Conservation (phyloP, 2,113 vertebrate species). For the Tupaia chinensis region DNA sequence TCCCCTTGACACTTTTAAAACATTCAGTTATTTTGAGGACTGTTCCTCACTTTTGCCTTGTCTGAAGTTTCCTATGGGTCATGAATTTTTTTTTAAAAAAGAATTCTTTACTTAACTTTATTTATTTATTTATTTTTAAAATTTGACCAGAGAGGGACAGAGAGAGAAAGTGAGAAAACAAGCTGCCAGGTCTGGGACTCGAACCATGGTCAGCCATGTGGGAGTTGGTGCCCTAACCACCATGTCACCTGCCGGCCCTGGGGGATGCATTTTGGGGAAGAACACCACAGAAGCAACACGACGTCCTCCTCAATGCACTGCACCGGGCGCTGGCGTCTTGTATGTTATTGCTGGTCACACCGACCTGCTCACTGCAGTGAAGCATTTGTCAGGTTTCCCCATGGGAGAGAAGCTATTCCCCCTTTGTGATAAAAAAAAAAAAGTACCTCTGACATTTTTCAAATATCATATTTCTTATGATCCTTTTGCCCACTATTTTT, state of each 20-base stretch:
- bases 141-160: too few relatives aligned
- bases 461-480: not conserved
- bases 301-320: rapidly evolving
- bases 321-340: rapidly evolving
- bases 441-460: not conserved
- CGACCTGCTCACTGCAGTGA: not conserved
- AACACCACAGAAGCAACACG: not conserved
- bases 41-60: not conserved
- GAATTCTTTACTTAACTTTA: too few relatives aligned
- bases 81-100: too few relatives aligned
- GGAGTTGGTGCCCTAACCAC: too few relatives aligned
- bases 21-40: not conserved
- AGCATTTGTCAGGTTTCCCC: not conserved
- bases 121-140: too few relatives aligned
- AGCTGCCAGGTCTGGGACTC: too few relatives aligned
- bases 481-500: not conserved
- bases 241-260: too few relatives aligned
- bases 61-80: not conserved
- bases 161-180: too few relatives aligned
- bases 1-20: not conserved
- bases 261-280: too few relatives aligned
- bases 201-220: too few relatives aligned
- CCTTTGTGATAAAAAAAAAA: not conserved
- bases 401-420: not conserved
- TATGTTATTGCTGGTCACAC: rapidly evolving